Evolutionary conservation across 2,797 vertebrate genomes (phyloP).

Genomic region (Hydrophis major): DNA sequence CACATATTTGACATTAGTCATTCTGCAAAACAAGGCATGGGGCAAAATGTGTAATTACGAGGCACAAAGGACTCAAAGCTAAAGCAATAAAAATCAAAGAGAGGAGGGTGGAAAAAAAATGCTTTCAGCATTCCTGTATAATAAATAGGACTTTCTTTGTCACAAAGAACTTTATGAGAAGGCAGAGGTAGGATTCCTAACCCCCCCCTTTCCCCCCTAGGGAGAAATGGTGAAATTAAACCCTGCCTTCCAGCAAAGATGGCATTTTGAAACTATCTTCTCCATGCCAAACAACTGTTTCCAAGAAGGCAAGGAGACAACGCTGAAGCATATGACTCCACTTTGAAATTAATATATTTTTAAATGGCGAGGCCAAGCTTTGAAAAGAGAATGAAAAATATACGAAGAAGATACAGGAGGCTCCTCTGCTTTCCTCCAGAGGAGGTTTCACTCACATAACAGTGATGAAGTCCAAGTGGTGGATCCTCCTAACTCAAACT

Average conservation of each 20-base stretch:
- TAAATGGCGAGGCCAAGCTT: neutral
- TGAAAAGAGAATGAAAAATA: neutral
- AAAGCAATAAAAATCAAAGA: conserved; percentile 77
- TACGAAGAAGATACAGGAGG: neutral
- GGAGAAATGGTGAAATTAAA: conserved; percentile 56
- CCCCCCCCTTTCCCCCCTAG: conserved; percentile 14
- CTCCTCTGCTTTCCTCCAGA: neutral
- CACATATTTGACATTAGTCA: conserved; percentile 70
- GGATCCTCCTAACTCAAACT: neutral
- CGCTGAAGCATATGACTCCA: neutral
- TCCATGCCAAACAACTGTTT: conserved; percentile 9
- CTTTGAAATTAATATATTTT: neutral
- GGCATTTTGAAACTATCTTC: conserved; percentile 42
- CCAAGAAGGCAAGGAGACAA: conserved; percentile 32
- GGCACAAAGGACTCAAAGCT: conserved; percentile 68
- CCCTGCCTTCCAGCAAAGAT: conserved; percentile 28
- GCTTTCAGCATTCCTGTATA: conserved; percentile 70
- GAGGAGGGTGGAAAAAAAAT: conserved; percentile 64
- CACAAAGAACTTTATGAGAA: conserved; percentile 65
- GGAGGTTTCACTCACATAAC: neutral
- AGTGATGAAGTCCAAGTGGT: neutral
- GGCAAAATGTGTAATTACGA: conserved; percentile 73
- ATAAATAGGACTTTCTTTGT: conserved; percentile 69
- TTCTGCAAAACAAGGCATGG: conserved; percentile 67
- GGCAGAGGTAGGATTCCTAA: conserved; percentile 43